A percentile compares a stretch with the other conserved stretches of the same genome.
phyloP scores from a whole-genome alignment of 2,113 vertebrate species.

The Leucoraja erinaceus region DNA sequence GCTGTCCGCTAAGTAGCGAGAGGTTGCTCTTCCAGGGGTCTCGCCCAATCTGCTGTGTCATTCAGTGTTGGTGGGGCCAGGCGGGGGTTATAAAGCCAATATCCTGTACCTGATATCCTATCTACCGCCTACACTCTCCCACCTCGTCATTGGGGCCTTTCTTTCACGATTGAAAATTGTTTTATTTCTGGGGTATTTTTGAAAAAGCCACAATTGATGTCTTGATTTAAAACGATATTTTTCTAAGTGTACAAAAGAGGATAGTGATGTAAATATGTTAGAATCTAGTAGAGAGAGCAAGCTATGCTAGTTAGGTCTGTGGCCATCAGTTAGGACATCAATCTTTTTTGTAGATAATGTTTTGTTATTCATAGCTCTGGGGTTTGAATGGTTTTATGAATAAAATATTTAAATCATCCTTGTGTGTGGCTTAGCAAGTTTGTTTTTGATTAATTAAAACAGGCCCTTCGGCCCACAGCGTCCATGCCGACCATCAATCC shows the following conservation, averaged over 20 bases:
- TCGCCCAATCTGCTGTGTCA: conserved; percentile 49
- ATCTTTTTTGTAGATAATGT: conserved; percentile 66
- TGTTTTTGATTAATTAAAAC: not conserved
- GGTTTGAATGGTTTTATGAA: conserved; percentile 63
- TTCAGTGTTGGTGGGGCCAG: conserved; percentile 47
- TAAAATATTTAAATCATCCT: conserved; percentile 76
- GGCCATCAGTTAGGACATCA: conserved; percentile 60
- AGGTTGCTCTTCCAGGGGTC: conserved; percentile 50
- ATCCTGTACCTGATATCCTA: conserved; percentile 58
- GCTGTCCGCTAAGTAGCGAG: conserved; percentile 46
- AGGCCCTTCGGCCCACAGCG: no score
- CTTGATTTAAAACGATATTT: conserved; percentile 70
- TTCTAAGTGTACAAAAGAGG: conserved; percentile 68
- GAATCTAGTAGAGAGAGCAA: conserved; percentile 54
- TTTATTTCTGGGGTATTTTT: conserved; percentile 61
- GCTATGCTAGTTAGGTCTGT: conserved; percentile 49
- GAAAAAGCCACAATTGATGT: conserved; percentile 59
- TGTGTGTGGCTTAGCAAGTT: not conserved
- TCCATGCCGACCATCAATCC: no score
- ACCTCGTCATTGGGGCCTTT: not conserved
- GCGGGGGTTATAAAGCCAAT: no score
- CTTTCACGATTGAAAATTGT: conserved; percentile 56
- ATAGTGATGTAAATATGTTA: conserved; percentile 68
- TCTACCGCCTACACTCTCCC: not conserved
- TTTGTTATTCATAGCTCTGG: conserved; percentile 60